Base-by-base conservation (phyloP, 2,113 vertebrate species). In the Blennius ocellaris region DNA sequence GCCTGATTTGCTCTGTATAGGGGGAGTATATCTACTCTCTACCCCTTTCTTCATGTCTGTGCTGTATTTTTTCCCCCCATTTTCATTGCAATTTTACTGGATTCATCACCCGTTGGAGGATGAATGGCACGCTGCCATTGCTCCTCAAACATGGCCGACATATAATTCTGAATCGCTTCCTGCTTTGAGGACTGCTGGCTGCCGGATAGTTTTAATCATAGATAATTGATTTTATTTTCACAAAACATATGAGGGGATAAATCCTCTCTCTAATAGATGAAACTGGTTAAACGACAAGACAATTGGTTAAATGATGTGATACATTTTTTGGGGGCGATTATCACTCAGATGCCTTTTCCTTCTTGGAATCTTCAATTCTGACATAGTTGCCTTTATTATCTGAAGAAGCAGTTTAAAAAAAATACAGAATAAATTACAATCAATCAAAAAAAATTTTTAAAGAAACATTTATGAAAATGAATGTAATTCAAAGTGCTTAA, bases 121-220 rank as follows among this genome's bases (percentile, higher is more conserved):
- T 30, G 21, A 30, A 30, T 82, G 87, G 81, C 65, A 8, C 58
- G 52, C 66, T 89, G 85, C 88, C 83, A 84, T 88, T 53, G 76
- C 77, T 47, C 74, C 63, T 71, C 64, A 43, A 69, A 81, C 73
- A 65, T 74, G 68, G 70, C 82, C 70, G 75, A 83, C 70, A 84
- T 77, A 85, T 78, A 49, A 85, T 73, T 81, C 72, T 82, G 83
- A 87, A 84, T 85, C 69, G 76, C 73, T 76, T 82, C 76, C 69
- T 79, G 65, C 85, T 78, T 86, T 76, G 53, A 67, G 45, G 69
- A 76, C 64, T 66, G 37, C 56, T 53, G 36, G 70, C 82, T 81
- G 50, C 72, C 78, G 80, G 72, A 69, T 89, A 83, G 72, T 74
- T 87, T 89, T 85, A 89, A 92, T 90, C 76, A 89, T 58, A 85